A percentile compares a stretch with the other conserved stretches of the same genome.
Evolutionary conservation across 1,140 invertebrate species (phyloP).

Genomic region (Druon quercuslanigerum): DNA sequence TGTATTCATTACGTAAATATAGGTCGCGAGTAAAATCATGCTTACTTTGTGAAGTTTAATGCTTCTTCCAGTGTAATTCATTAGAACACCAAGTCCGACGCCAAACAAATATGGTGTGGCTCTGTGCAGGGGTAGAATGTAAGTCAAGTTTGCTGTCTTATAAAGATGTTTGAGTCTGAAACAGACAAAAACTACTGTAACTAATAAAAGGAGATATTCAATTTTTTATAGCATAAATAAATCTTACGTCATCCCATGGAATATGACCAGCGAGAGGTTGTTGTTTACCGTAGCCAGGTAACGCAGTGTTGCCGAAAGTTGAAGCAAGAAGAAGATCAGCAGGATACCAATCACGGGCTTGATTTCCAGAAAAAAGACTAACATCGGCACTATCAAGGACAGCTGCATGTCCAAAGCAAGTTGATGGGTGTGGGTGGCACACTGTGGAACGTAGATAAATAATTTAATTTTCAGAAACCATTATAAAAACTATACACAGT

Average conservation of each 20-base stretch:
- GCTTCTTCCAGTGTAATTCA: constrained; percentile 75
- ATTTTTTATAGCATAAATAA: constrained; percentile 11
- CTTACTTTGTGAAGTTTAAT: constrained; percentile 70
- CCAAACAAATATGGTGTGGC: constrained; percentile 82
- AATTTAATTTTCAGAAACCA: too few species aligned
- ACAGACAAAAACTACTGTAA: constrained; percentile 40
- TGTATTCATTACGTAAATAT: too few species aligned
- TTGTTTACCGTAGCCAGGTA: constrained; percentile 78
- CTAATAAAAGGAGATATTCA: not conserved
- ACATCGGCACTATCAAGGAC: constrained; percentile 82
- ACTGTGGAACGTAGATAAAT: constrained; percentile 72
- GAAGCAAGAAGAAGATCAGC: constrained; percentile 76
- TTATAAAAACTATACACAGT: too few species aligned
- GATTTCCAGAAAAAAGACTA: constrained; percentile 81
- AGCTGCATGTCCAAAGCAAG: constrained; percentile 90
- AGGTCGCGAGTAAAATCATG: too few species aligned
- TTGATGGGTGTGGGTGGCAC: constrained; percentile 82
- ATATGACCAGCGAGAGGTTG: constrained; percentile 79
- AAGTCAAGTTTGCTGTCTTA: constrained; percentile 80
- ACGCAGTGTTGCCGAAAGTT: constrained; percentile 78
- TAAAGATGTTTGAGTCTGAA: constrained; percentile 81
- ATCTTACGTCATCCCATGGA: constrained; percentile 81
- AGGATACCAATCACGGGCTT: constrained; percentile 76
- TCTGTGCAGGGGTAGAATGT: constrained; percentile 78
- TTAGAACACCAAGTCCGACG: constrained; percentile 78